Conservation (phyloP, 2,888 invertebrate genomes). For the Notodonta ziczac region DNA sequence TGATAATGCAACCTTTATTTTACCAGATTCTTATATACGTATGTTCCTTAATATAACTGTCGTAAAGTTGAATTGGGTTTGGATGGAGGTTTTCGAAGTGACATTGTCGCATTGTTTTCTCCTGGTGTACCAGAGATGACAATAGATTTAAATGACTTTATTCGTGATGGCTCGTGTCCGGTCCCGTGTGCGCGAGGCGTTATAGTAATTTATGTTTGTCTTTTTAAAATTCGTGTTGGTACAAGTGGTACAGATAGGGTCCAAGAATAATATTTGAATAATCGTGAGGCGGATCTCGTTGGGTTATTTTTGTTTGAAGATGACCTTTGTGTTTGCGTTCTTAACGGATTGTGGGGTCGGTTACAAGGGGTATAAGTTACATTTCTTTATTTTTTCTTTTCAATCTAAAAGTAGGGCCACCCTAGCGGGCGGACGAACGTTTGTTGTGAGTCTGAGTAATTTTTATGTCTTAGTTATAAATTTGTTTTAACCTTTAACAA, state of each 20-base stretch:
- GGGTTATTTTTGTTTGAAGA: slow-evolving; percentile 47
- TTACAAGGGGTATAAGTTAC: slow-evolving; percentile 1
- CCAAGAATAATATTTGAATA: slow-evolving; percentile 59
- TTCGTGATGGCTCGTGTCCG: slow-evolving; percentile 67
- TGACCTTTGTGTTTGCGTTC: slow-evolving; percentile 49
- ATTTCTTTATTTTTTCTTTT: neutral
- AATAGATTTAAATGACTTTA: slow-evolving; percentile 81
- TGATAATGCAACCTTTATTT: slow-evolving; percentile 40
- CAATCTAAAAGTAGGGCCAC: neutral
- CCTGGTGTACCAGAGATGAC: slow-evolving; percentile 67
- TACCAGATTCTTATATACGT: slow-evolving; percentile 11
- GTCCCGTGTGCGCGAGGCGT: slow-evolving; percentile 63
- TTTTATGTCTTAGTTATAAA: no score
- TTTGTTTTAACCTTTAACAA: no score
- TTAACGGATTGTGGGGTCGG: slow-evolving; percentile 35
- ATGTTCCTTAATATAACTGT: neutral
- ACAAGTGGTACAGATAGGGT: slow-evolving; percentile 66
- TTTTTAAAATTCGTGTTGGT: slow-evolving; percentile 63
- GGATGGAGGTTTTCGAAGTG: slow-evolving; percentile 19
- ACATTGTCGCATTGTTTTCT: slow-evolving; percentile 42
- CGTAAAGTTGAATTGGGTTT: slow-evolving; percentile 41
- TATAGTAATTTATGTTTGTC: slow-evolving; percentile 68
- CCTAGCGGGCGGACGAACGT: neutral
- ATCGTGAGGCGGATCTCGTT: slow-evolving; percentile 43
- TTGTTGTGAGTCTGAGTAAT: neutral